Base-by-base conservation (phyloP, 2,888 invertebrate species). In the Chrysomela aeneicollis region DNA sequence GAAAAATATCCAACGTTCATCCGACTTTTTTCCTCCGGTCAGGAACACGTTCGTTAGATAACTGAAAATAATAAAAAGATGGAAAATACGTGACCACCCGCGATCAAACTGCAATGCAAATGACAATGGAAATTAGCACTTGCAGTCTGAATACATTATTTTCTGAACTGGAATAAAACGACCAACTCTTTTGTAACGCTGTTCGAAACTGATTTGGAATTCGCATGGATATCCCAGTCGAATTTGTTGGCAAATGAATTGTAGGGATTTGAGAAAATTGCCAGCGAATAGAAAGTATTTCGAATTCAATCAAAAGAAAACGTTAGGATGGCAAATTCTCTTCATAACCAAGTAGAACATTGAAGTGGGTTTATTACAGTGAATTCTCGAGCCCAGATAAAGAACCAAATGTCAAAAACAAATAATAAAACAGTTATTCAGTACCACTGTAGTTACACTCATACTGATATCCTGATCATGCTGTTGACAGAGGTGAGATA, bases 31-130 rank as follows among this genome's bases (percentile, higher is more conserved):
- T 26, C 6, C 42, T 15, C 8, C 4, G n/a, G 42, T 49, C 22
- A 19, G 49, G 19, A 21, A 19, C 49, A 49, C 19, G 19, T 21
- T 18, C 19, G 49, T 19, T 49, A 21, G 49, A 21, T 18, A 49
- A 10, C 19, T 12, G n/a, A 9, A 49, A 21, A 18, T 21, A 19
- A 19, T 49, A 49, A 49, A 19, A 49, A 19, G 49, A 49, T 49
- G 49, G n/a, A 49, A 49, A 49, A 49, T 49, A 49, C 22, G 49
- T 22, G 22, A 49, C 49, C 19, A 49, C 19, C 49, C 19, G 21
- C 21, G 18, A 49, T 49, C 19, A 49, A 21, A 49, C 9, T 22
- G 49, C 22, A 21, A 49, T 22, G 49, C 49, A 49, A 49, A 21
- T 49, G 49, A 49, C 19, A 21, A 21, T 22, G 19, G 19, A 49